A percentile compares a stretch with the other conserved stretches of the same genome.
phyloP scores from a whole-genome alignment of 2,888 invertebrate genomes.

The Psococerastis gibbosa region DNA sequence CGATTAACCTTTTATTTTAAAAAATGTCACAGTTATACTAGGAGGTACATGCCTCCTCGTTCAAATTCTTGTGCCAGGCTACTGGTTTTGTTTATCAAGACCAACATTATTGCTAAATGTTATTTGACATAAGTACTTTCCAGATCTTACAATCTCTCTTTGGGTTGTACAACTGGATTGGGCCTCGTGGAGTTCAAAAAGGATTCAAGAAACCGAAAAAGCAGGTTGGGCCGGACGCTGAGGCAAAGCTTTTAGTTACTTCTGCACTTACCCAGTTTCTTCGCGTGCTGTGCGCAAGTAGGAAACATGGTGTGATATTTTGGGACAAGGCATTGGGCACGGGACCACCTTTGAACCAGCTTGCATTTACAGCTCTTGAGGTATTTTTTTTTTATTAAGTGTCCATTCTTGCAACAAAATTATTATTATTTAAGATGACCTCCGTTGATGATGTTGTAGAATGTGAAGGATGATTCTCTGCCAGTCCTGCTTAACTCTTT shows the following conservation, averaged over 20 bases:
- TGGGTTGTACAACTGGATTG: slow-evolving; percentile 55
- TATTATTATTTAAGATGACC: too few relatives aligned
- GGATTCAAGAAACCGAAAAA: slow-evolving; percentile 23
- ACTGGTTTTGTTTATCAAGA: too few relatives aligned
- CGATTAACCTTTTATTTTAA: too few relatives aligned
- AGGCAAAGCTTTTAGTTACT: slow-evolving; percentile 10
- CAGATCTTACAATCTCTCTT: slow-evolving; percentile 38
- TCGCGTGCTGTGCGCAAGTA: slow-evolving; percentile 48
- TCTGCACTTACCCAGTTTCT: slow-evolving; percentile 42
- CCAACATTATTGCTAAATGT: too few relatives aligned
- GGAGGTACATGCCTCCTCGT: too few relatives aligned
- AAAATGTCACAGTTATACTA: too few relatives aligned
- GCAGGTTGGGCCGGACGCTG: slow-evolving; percentile 3
- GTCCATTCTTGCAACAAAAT: too few relatives aligned
- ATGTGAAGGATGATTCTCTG: too few relatives aligned
- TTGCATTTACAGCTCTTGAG: slow-evolving; percentile 13
- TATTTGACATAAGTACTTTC: too few relatives aligned
- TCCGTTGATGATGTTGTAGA: too few relatives aligned
- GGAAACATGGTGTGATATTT: slow-evolving; percentile 58
- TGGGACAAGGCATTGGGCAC: slow-evolving; percentile 38
- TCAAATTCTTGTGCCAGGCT: too few relatives aligned
- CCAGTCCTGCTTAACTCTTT: too few relatives aligned
- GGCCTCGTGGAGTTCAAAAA: slow-evolving; percentile 33
- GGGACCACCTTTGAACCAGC: slow-evolving; percentile 13
- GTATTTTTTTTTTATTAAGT: slow-evolving; percentile 12